These are phyloP conservation scores for Characodon lateralis DNA, from an alignment of 2,797 vertebrate genomes.

Conservation along the genomic window DNA sequence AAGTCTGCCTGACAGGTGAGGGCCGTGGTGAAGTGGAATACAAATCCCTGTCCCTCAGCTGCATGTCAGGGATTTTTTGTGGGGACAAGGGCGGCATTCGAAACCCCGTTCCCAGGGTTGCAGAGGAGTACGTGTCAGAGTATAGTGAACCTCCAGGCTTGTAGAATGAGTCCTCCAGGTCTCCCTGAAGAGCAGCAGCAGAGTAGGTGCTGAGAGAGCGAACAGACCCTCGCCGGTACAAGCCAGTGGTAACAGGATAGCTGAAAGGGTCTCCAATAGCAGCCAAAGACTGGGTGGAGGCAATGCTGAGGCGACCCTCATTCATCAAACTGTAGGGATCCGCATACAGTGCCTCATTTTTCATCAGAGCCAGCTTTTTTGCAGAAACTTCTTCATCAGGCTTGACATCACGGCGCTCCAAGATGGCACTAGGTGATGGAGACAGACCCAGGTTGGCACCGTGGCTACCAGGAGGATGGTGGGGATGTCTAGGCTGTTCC, in stretches of 20 bases:
- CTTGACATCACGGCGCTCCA: conserved; percentile 96
- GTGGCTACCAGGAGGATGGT: conserved; percentile 83
- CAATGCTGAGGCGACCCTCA: conserved; percentile 94
- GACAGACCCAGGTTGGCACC: conserved; percentile 84
- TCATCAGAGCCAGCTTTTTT: conserved; percentile 94
- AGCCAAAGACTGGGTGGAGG: conserved; percentile 91
- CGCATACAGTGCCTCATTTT: conserved; percentile 92
- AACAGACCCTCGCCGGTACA: conserved; percentile 94
- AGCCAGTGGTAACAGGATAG: conserved; percentile 87
- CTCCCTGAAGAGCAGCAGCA: conserved; percentile 91
- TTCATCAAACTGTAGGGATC: conserved; percentile 95
- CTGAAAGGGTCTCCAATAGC: conserved; percentile 91
- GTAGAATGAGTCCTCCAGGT: conserved; percentile 93
- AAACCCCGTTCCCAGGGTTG: conserved; percentile 88
- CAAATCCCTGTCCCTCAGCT: conserved; percentile 84
- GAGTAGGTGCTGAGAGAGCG: conserved; percentile 97
- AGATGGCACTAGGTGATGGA: conserved; percentile 94
- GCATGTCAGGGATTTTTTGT: conserved; percentile 91
- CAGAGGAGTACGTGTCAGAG: conserved; percentile 86
- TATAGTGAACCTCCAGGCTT: conserved; percentile 91
- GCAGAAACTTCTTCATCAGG: conserved; percentile 93
- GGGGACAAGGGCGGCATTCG: conserved; percentile 92
- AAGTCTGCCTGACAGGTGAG: conserved; percentile 92
- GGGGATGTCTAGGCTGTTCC: conserved; percentile 81
- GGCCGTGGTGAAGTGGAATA: conserved; percentile 92